Conservation (phyloP, 1,140 invertebrate genomes). For the Nixonia krombeini region DNA sequence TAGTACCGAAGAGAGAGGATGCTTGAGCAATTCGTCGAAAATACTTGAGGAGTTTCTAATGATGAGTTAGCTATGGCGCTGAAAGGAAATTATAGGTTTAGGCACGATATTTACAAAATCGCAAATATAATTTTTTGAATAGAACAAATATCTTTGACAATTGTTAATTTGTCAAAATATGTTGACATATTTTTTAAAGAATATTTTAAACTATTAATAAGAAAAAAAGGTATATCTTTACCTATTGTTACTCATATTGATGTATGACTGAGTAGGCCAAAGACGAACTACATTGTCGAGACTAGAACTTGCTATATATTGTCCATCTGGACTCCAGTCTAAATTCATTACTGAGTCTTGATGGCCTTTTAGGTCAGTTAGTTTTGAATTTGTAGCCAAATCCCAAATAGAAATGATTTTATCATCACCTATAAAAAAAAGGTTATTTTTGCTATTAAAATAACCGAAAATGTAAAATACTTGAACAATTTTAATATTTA, state of each 20-base stretch:
- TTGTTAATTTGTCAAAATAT: no score
- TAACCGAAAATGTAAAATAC: no score
- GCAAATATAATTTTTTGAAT: no score
- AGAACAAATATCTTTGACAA: no score
- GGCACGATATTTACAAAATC: no score
- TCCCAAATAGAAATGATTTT: constrained; percentile 80
- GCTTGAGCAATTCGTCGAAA: constrained; percentile 65
- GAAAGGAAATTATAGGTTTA: constrained; percentile 38
- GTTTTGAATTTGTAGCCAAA: constrained; percentile 74
- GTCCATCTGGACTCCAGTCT: constrained; percentile 75
- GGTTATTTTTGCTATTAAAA: no score
- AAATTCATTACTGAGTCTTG: constrained; percentile 75
- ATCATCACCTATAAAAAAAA: constrained; percentile 75
- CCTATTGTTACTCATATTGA: constrained; percentile 64
- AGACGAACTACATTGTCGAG: constrained; percentile 74
- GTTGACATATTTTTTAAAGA: no score
- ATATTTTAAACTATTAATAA: no score
- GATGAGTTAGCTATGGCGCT: constrained; percentile 54
- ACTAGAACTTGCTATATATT: constrained; percentile 76
- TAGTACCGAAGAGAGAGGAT: constrained; percentile 67
- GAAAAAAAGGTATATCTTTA: no score
- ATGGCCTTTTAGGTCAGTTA: constrained; percentile 77
- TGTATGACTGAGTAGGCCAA: constrained; percentile 73
- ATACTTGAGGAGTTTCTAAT: constrained; percentile 56
- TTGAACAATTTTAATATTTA: constrained; percentile 56